Evolutionary conservation across 2,797 vertebrate genomes (phyloP).

Genomic region (Scarus forsteni): DNA sequence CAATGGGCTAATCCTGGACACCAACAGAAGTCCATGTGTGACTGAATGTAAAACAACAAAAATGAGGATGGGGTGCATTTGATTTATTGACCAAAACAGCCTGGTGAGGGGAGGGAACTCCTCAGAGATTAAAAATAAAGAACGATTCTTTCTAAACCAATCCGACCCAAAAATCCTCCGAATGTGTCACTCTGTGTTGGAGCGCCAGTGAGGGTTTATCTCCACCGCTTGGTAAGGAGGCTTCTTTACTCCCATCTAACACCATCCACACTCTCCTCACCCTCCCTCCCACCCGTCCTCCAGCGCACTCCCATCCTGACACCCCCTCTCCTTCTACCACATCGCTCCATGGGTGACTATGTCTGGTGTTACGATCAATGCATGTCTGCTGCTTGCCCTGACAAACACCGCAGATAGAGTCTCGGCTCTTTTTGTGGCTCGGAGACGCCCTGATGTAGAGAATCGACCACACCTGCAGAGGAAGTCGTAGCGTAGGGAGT

Average conservation of each 20-base stretch:
- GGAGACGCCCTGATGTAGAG: constrained; percentile 16
- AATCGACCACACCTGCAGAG: constrained; percentile 43
- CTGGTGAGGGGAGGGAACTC: constrained; percentile 54
- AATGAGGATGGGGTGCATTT: constrained; percentile 61
- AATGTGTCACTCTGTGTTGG: constrained; percentile 77
- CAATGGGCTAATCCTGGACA: constrained; percentile 45
- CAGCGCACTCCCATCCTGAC: constrained; percentile 84
- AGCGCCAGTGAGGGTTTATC: constrained; percentile 84
- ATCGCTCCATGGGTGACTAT: constrained; percentile 88
- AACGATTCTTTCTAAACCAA: constrained; percentile 50
- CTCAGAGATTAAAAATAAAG: constrained; percentile 15
- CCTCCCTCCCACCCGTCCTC: constrained; percentile 67
- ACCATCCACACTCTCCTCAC: constrained; percentile 89
- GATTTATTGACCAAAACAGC: constrained; percentile 51
- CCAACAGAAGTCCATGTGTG: constrained; percentile 48
- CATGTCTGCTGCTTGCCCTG: constrained; percentile 85
- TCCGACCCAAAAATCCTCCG: constrained; percentile 58
- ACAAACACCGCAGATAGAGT: constrained; percentile 60
- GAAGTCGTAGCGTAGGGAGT: constrained; percentile 42
- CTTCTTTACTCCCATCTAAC: constrained; percentile 91
- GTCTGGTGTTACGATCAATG: constrained; percentile 85
- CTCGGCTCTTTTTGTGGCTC: constrained; percentile 5
- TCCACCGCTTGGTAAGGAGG: constrained; percentile 87
- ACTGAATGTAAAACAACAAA: constrained; percentile 61
- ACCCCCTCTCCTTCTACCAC: constrained; percentile 81